Evolutionary conservation across 2,888 invertebrate species (phyloP), one percentile per base, ranked within the genome.

Genomic region (Theodoxus fluviatilis): DNA sequence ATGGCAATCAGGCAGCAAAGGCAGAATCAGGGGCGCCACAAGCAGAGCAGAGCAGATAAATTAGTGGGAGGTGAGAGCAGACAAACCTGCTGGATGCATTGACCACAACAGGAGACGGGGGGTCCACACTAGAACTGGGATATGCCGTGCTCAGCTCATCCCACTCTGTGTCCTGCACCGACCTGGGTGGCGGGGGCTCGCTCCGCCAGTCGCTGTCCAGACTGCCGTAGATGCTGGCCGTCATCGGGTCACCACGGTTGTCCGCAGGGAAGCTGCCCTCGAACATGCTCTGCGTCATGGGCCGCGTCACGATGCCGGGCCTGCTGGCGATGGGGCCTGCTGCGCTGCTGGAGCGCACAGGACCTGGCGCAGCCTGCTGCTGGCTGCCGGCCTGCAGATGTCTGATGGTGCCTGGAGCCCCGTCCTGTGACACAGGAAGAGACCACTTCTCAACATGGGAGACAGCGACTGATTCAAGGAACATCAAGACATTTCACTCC

Each of bases 201-300:
- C 73, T 70, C 31, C 85, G 74, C 31, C 75, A 66, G 71, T 85
- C 85, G 31, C 73, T 65, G 9, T 83, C 83, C 66, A 86, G 73
- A 71, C 81, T 83, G 0, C 85, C 86, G 74, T 84, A 84, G 4
- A 86, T 77, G 73, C 85, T 85, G 64, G 80, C 77, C 6, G 79
- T 78, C 85, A 86, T 85, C 9, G 80, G 80, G 71, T 84, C 81
- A 40, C 74, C 65, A 40, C 71, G 70, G 12, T 68, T 47, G 6
- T 71, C 71, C 1, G 78, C 76, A 15, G 81, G 78, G 38, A 74
- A 73, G 47, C 76, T 76, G 59, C 77, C 75, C 61, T 78, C 76
- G 68, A 79, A 79, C 64, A 78, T 67, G 49, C 80, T 79, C 71
- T 81, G 78, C 1, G 81, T 79, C 77, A 81, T 80, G 61, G 68